Conservation (phyloP, 2,113 vertebrate genomes). For the Oreotrochilus melanogaster region DNA sequence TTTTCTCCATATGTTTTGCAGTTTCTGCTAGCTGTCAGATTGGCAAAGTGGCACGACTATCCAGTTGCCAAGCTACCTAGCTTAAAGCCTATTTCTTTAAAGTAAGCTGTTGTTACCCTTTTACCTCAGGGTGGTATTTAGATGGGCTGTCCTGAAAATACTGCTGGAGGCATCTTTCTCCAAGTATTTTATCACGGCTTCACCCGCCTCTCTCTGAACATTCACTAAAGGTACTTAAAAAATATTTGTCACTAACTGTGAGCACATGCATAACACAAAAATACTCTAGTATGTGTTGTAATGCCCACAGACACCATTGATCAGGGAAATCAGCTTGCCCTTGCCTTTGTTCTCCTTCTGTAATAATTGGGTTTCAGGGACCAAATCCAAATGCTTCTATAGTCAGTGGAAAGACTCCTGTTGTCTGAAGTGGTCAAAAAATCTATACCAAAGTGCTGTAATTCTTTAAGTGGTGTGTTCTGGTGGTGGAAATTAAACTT, state of each 20-base stretch:
- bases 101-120: not conserved
- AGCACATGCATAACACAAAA: not conserved
- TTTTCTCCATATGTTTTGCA: not conserved
- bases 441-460: conserved; percentile 12
- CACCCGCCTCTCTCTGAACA: not conserved
- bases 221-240: not conserved
- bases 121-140: not conserved
- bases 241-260: not conserved
- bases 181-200: not conserved
- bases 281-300: not conserved
- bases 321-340: not conserved
- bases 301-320: not conserved
- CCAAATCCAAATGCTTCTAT: conserved; percentile 19
- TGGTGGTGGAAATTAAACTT: conserved; percentile 41
- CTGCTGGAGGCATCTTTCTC: not conserved
- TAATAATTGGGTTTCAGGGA: not conserved
- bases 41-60: not conserved
- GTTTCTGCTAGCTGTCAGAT: not conserved
- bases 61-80: not conserved
- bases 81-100: not conserved
- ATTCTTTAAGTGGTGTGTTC: conserved; percentile 38
- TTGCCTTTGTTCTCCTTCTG: not conserved
- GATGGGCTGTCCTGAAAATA: not conserved
- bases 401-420: not conserved
- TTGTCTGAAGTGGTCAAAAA: conserved; percentile 10